Evolutionary conservation across 2,888 invertebrate species (phyloP), one percentile per base, ranked within the genome.

Genomic region (Chloroclysta siterata): DNA sequence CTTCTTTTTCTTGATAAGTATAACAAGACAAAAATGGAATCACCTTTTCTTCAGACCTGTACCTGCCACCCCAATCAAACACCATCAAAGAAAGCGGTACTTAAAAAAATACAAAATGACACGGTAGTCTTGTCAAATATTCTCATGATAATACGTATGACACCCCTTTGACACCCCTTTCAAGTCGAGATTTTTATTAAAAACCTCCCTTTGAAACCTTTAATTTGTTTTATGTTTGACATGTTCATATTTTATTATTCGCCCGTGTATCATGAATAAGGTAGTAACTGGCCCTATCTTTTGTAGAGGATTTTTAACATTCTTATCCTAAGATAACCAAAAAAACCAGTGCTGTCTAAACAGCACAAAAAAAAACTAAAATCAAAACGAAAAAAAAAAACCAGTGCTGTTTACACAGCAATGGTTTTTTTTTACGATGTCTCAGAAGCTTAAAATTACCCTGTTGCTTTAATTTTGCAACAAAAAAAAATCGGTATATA

Each of bases 61-160:
- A 60, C 53, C 4, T 17, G 56, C 56, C 55, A 56, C 14, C 52
- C 41, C 52, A 60, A 64, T 56, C 60, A 60, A 14, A 42, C 11
- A 14, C 52, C 46, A 55, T 15, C 46, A 60, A 64, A 64, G 50
- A 51, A 15, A 58, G 41, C 44, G 52, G 36, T 60, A 60, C 53
- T 78, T 81, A 61, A 81, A 84, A 86, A 83, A 83, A 76, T 67
- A 80, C 75, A 80, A 87, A 84, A 82, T 80, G 74, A 83, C 79
- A 82, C 73, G 72, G 73, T 77, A 81, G 76, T 22, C 74, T 59
- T 47, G 74, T 66, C 83, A 84, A 69, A 72, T 84, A 84, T 80
- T 68, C 71, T 73, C 44, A 13, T 53, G 51, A 46, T 54, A 58
- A 44, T 33, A 33, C 17, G 48, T 28, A 17, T 65, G 60, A 60